Evolutionary conservation across 2,113 vertebrate species (phyloP), one percentile per base, ranked within the genome.

Genomic region (Vidua chalybeata): DNA sequence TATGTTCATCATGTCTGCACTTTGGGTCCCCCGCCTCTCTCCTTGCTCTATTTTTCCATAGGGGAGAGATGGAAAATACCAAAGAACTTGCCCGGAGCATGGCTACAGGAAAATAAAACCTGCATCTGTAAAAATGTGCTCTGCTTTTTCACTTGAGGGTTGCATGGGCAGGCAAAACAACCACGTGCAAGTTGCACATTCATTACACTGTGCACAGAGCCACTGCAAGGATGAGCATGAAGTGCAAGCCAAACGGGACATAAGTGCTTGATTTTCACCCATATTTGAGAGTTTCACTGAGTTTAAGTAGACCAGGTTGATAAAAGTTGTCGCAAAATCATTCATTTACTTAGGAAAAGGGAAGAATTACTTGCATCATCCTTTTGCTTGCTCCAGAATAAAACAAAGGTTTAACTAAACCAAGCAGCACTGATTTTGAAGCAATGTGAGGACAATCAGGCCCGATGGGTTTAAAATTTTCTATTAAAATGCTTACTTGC

Each of bases 401-500:
- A 86, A 80, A 54, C 5, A 71, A 43, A 46, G 7, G 17, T 75
- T 89, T 93, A 43, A 22, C n/a, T 67, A 61, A 90, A 78, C 31
- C 2, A 8, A 82, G 49, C 30, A 30, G 66, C 45, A 30, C 28
- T 27, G 63, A 61, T 92, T 88, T 90, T 90, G 90, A 94, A 92
- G 24, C 64, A 89, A 52, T 61, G 39, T 43, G 56, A 95, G n/a
- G 73, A 84, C 61, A 95, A 92, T 81, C 93, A 81, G 54, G 37
- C 68, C 72, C 68, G 54, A 61, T 20, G 82, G 90, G 35, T 87
- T 96, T 96, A 54, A 88, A 78, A 84, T 92, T 96, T 96, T 95
- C 92, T 90, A 84, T 96, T 96, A 94, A 96, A 94, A 95, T 95
- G 79, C 69, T 96, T 90, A 55, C 92, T 96, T 92, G 76, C 83